Percentiles rank a stretch among this genome's conserved stretches.
Evolutionary conservation across 2,888 invertebrate genomes (phyloP).

Genomic region (Gisinianus flammeolus): DNA sequence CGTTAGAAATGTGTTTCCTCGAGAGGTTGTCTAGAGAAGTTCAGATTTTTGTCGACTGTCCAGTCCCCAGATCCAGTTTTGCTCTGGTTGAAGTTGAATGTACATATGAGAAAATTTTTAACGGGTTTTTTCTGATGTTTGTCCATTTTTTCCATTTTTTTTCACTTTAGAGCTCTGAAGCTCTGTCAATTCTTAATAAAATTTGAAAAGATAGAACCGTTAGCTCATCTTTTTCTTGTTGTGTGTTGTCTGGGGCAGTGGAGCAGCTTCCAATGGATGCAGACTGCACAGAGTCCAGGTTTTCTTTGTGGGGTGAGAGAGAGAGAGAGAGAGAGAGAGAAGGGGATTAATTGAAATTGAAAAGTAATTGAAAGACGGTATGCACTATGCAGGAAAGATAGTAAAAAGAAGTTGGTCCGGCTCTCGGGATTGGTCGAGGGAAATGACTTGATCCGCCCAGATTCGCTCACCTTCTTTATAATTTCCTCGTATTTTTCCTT

Average conservation of each 20-base stretch:
- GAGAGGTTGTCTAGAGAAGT: too few relatives aligned
- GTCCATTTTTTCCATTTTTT: too few relatives aligned
- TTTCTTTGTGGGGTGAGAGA: neutral
- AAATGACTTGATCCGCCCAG: neutral
- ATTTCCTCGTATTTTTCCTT: conserved; percentile 12
- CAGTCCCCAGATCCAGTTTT: neutral
- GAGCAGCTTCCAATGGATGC: neutral
- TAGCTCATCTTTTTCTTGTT: neutral
- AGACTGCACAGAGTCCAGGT: neutral
- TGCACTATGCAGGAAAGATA: neutral
- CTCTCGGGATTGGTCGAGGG: neutral
- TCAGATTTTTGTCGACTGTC: neutral
- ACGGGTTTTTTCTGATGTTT: too few relatives aligned
- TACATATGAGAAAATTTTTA: too few relatives aligned
- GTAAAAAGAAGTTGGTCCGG: neutral
- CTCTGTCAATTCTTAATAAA: too few relatives aligned
- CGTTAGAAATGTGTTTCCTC: neutral
- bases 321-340: neutral
- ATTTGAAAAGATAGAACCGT: neutral
- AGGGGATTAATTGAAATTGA: neutral
- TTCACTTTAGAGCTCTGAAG: too few relatives aligned
- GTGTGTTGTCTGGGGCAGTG: neutral
- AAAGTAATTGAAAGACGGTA: neutral
- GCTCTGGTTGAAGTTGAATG: too few relatives aligned
- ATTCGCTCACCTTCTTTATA: conserved; percentile 1